These are phyloP conservation scores for Cepaea nemoralis DNA, from an alignment of 1,140 invertebrate genomes.

Conservation along the genomic window DNA sequence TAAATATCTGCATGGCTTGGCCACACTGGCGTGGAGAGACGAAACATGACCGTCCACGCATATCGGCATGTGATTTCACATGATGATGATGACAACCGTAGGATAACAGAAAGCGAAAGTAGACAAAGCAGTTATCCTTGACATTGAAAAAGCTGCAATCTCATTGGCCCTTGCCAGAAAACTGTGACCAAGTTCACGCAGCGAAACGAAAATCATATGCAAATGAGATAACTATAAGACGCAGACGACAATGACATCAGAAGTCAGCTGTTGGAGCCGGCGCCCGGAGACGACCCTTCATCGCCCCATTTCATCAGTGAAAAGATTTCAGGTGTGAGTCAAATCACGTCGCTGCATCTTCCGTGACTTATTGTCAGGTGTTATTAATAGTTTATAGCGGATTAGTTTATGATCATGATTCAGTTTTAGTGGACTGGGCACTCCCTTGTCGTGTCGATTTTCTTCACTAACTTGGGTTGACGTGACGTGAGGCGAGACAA, in stretches of 20 bases:
- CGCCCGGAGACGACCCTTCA: too few relatives aligned
- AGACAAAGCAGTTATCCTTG: neutral
- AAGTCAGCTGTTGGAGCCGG: too few relatives aligned
- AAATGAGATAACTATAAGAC: neutral
- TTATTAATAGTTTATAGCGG: neutral
- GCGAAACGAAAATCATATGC: neutral
- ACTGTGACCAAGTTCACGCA: neutral
- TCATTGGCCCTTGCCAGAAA: conserved; percentile 9
- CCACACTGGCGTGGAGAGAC: too few relatives aligned
- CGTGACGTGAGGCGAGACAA: too few relatives aligned
- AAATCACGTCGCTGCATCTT: neutral
- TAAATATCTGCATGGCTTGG: too few relatives aligned
- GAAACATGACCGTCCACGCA: too few relatives aligned
- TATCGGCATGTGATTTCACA: too few relatives aligned
- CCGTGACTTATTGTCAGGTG: neutral
- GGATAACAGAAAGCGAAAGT: neutral
- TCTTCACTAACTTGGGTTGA: too few relatives aligned
- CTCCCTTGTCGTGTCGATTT: too few relatives aligned
- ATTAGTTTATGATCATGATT: neutral
- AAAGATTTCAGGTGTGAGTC: neutral
- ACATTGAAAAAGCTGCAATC: neutral
- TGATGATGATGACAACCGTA: too few relatives aligned
- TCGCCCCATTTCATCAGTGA: neutral
- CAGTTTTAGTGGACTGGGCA: neutral
- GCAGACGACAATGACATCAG: neutral